Evolutionary conservation across 1,140 invertebrate species (phyloP), one percentile per base, ranked within the genome.

Genomic region (Brachionus calyciflorus): DNA sequence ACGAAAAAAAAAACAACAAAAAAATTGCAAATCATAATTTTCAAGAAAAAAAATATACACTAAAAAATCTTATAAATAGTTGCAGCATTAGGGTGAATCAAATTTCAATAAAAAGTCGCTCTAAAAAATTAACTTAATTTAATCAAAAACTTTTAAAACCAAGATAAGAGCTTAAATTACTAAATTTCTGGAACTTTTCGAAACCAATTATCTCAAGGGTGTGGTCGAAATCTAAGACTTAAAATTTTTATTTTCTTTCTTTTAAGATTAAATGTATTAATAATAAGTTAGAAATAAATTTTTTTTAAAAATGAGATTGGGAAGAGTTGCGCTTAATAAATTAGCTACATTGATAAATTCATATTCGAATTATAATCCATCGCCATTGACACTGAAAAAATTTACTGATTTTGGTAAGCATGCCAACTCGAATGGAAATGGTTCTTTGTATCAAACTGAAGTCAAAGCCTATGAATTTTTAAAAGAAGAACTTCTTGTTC

Each of bases 401-500:
- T 68, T 77, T 21, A 49, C 40, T 10, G 76, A 77, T 3, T 77
- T 68, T 19, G 75, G 75, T 26, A 41, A 57, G 5, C 21, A 76
- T 46, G 37, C 49, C 4, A n/a, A n/a, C n/a, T 53, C 69, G 33
- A 33, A 55, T n/a, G 60, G 40, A 60, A 49, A 55, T n/a, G 60
- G 40, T 9, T 24, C n/a, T 14, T 28, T 10, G 21, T 41, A 65
- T 21, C 41, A 21, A 49, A 49, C 37, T 9, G 92, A 94, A 83
- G 89, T 90, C 78, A 92, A 92, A 82, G 94, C 93, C 0, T 96
- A 90, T 82, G 88, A 92, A 78, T 98, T 98, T 83, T 87, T 98
- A n/a, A 88, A 93, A 49, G 94, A 96, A 83, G 95, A 98, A 85
- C 84, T 98, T 53, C 94, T 94, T 1, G 94, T 98, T 1, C 88